Conservation (phyloP, 1,140 invertebrate species). For the Philopotamus ludificatus region DNA sequence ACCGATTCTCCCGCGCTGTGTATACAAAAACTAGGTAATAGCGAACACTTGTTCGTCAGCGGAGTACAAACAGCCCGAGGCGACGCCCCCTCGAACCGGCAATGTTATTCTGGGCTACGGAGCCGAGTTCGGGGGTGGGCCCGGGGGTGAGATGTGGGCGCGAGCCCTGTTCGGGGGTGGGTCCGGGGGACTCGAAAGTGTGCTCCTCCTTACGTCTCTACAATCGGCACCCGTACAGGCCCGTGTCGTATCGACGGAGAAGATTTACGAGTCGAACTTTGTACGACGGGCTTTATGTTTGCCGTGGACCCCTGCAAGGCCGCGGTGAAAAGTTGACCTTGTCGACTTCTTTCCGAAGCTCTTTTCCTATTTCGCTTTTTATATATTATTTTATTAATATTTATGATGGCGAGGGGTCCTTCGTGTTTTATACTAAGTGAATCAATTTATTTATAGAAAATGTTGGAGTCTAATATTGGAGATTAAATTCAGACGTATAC, state of each 20-base stretch:
- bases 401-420: no score
- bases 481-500: no score
- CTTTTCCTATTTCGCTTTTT: no score
- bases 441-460: no score
- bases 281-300: neutral
- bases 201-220: neutral
- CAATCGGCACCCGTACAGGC: conserved; percentile 3
- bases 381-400: no score
- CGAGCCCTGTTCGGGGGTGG: neutral
- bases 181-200: neutral
- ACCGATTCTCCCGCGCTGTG: no score
- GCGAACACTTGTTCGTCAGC: conserved; percentile 21
- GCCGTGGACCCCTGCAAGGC: neutral
- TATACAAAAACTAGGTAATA: conserved; percentile 15
- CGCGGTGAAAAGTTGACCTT: conserved; percentile 15
- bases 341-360: no score
- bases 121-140: neutral
- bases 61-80: conserved; percentile 20
- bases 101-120: neutral
- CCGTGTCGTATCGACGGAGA: neutral
- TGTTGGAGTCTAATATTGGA: no score
- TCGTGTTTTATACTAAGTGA: no score
- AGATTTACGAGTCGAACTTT: conserved; percentile 21
- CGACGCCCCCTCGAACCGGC: neutral
- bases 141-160: no score